Conservation (phyloP, 2,888 invertebrate genomes). For the Acanthosepion lycidas region DNA sequence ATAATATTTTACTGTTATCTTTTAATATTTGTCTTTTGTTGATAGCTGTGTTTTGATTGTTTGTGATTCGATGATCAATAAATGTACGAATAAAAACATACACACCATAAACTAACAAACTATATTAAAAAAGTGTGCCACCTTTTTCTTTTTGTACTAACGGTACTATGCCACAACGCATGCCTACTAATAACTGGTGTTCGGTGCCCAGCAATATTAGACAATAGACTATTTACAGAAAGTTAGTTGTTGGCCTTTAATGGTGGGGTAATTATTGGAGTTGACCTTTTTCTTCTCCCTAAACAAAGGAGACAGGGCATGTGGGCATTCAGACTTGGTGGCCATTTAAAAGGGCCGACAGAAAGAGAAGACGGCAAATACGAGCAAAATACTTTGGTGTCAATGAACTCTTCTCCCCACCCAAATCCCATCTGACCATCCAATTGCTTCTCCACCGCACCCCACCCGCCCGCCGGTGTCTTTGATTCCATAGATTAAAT, state of each 20-base stretch:
- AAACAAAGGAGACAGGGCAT: background rate
- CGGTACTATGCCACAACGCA: background rate
- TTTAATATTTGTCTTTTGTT: too few relatives aligned
- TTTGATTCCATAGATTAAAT: background rate
- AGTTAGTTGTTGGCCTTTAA: slow-evolving; percentile 33
- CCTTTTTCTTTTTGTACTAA: background rate
- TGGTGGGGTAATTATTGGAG: background rate
- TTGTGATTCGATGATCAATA: too few relatives aligned
- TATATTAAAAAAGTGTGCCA: too few relatives aligned
- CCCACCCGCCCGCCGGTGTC: background rate
- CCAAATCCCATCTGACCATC: background rate
- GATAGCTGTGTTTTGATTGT: too few relatives aligned
- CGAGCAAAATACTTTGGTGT: background rate
- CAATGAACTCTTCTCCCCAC: background rate
- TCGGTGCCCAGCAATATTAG: slow-evolving; percentile 11
- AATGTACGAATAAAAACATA: too few relatives aligned
- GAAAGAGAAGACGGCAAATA: background rate
- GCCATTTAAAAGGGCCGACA: background rate
- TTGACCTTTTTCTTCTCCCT: background rate
- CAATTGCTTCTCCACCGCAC: background rate
- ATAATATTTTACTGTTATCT: too few relatives aligned
- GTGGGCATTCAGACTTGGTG: background rate
- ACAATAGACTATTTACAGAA: slow-evolving; percentile 12
- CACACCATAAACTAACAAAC: too few relatives aligned
- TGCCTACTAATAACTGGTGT: slow-evolving; percentile 22